Evolutionary conservation across 2,797 vertebrate species (phyloP).

Genomic region (Hippopotamyrus pictus): DNA sequence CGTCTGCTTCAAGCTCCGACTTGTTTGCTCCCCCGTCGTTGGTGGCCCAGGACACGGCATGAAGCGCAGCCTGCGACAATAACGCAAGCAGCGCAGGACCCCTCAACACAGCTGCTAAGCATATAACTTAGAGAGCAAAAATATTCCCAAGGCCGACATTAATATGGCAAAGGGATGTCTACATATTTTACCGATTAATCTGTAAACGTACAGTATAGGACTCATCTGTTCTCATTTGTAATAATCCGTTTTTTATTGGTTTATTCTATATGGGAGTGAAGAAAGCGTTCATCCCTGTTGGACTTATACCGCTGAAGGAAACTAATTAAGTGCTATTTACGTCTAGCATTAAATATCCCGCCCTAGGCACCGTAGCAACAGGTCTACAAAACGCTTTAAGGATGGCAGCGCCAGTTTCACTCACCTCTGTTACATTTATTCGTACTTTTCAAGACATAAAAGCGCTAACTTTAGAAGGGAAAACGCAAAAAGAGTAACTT

Average conservation of each 20-base stretch:
- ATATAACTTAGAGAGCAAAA: background rate
- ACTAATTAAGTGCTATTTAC: background rate
- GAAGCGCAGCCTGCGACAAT: background rate
- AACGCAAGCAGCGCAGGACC: background rate
- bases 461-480: background rate
- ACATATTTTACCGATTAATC: background rate
- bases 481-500: background rate
- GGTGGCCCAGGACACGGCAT: conserved; percentile 39
- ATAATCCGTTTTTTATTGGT: background rate
- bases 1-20: background rate
- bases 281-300: background rate
- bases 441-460: background rate
- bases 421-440: background rate
- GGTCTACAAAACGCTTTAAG: background rate
- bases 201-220: background rate
- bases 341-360: background rate
- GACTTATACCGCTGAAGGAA: background rate
- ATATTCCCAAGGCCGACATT: background rate
- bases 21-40: conserved; percentile 31
- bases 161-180: background rate
- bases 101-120: background rate
- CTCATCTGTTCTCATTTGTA: background rate
- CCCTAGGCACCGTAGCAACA: background rate
- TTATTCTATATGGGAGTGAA: background rate
- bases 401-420: background rate